phyloP scores from a whole-genome alignment of 2,797 vertebrate genomes.

The Ctenosaura bakeri region DNA sequence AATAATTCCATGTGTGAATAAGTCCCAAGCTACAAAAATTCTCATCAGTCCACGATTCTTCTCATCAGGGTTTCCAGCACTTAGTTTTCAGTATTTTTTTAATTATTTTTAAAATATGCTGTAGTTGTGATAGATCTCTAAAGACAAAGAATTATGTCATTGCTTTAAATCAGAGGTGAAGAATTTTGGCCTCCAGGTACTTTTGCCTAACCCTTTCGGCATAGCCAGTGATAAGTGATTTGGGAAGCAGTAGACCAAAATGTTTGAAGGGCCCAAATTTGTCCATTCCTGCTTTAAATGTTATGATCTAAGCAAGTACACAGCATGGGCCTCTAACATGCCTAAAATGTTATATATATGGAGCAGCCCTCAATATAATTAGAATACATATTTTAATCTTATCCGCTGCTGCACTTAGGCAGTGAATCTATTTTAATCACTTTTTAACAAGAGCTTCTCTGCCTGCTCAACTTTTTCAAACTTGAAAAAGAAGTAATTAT shows the following conservation, averaged over 20 bases:
- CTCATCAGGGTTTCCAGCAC: too few relatives aligned
- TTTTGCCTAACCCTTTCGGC: too few relatives aligned
- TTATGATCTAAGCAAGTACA: background rate
- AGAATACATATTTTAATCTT: rapidly evolving
- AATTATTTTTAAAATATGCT: too few relatives aligned
- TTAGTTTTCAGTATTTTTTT: too few relatives aligned
- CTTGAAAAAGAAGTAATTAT: slow-evolving; percentile 11
- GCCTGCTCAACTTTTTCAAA: background rate
- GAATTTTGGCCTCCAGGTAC: background rate
- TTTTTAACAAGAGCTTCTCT: background rate
- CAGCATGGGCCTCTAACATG: background rate
- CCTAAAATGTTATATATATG: background rate
- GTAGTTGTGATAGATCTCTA: too few relatives aligned
- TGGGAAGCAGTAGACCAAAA: background rate
- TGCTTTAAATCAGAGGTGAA: background rate
- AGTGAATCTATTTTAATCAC: background rate
- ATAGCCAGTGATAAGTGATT: too few relatives aligned
- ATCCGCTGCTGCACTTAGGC: background rate
- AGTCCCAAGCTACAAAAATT: too few relatives aligned
- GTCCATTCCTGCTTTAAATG: background rate
- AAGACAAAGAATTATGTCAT: too few relatives aligned
- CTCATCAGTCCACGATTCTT: too few relatives aligned
- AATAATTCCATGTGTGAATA: too few relatives aligned
- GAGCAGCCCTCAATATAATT: background rate
- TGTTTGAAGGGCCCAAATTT: background rate